Conservation (phyloP, 1,140 invertebrate species). For the Aporrectodea caliginosa region DNA sequence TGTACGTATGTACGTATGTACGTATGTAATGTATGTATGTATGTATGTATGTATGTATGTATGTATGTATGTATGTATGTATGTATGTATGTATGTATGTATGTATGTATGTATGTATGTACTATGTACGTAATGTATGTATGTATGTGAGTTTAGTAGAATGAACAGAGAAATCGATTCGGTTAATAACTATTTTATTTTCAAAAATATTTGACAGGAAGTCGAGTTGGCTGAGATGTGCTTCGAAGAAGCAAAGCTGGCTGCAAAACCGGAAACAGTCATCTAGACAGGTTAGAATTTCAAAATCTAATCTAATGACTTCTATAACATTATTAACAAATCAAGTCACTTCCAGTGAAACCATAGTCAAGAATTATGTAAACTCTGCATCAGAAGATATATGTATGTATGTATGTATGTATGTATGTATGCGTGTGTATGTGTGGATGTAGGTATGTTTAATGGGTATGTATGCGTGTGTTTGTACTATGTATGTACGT, state of each 20-base stretch:
- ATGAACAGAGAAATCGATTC: too few species aligned
- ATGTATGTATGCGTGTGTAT: constrained; percentile 56
- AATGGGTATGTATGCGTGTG: constrained; percentile 92
- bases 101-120: too few species aligned
- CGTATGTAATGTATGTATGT: too few species aligned
- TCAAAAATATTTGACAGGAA: constrained; percentile 7
- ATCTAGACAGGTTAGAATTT: neutral
- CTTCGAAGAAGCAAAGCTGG: constrained; percentile 3
- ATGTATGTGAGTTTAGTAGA: too few species aligned
- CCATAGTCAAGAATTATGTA: neutral
- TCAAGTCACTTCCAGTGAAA: neutral
- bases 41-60: too few species aligned
- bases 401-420: neutral
- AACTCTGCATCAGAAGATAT: neutral
- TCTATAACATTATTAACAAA: neutral
- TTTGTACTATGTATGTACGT: too few species aligned
- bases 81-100: too few species aligned
- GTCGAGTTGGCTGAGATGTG: constrained; percentile 4
- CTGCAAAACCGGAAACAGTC: neutral
- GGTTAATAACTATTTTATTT: too few species aligned
- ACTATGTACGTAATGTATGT: too few species aligned
- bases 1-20: too few species aligned
- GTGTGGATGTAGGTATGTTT: constrained; percentile 93
- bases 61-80: too few species aligned
- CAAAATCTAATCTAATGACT: neutral